Base-by-base conservation (phyloP, 2,888 invertebrate genomes). In the Polia nebulosa region DNA sequence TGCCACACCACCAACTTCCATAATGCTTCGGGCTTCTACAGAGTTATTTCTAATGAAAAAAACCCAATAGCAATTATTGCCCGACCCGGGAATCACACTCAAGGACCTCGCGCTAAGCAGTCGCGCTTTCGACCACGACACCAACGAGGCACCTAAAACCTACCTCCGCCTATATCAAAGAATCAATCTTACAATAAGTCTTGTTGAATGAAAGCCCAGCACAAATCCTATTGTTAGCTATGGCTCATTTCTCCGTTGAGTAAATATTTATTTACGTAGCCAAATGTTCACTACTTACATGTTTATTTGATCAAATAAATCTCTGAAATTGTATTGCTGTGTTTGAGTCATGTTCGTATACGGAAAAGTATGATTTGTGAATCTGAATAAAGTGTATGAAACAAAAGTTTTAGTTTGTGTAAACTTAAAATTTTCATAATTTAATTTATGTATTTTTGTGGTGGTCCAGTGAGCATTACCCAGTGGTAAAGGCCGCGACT, bases 181-280 rank as follows among this genome's bases (percentile, higher is more conserved):
- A 29, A 36, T 5, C 22, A 27, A 25, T 34, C 44, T 44, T 36
- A 69, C 69, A 36, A 69, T 45, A 51, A n/a, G n/a, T n/a, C n/a
- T 39, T 58, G 20, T 36, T 62, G 36, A 57, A 72, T 57, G 64
- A 44, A 57, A 72, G 64, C 39, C 57, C 22, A n/a, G 58, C 15
- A 53, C 57, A 57, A 36, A 22, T 61, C 41, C 57, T 73, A 74
- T 73, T 74, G 74, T 73, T 74, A 53, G 73, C 13, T 6, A 61
- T 74, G 67, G 57, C 67, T 67, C 74, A 61, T 25, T 61, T 57
- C 17, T 34, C 13, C 20, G 74, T 44, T 57, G 67, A 61, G 45
- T 67, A 57, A 57, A 67, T 76, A 76, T 61, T 76, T 76, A 70
- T 76, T 53, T 61, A 45, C 41, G 47, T 47, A 67, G 34, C 67